Evolutionary conservation across 1,140 invertebrate genomes (phyloP).

Genomic region (Sinella curviseta): DNA sequence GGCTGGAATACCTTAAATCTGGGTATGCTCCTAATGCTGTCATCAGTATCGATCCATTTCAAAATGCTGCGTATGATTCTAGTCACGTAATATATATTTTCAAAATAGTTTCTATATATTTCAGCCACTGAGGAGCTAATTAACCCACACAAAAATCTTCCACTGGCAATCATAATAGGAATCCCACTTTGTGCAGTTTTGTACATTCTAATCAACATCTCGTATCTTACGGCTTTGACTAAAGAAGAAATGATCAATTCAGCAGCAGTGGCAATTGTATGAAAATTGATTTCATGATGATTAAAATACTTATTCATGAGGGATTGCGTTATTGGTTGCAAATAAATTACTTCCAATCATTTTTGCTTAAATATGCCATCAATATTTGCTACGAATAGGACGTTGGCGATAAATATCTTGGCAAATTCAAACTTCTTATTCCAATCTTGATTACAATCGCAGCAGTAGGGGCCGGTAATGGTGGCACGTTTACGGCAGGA

Average conservation of each 20-base stretch:
- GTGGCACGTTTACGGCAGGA: constrained; percentile 58
- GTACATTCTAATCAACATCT: constrained; percentile 88
- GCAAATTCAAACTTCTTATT: constrained; percentile 64
- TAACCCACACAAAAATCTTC: constrained; percentile 61
- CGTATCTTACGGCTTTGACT: constrained; percentile 85
- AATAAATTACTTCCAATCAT: too few relatives aligned
- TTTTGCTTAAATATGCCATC: too few relatives aligned
- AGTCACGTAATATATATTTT: neutral
- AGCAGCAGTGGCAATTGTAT: constrained; percentile 82
- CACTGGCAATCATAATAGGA: constrained; percentile 79
- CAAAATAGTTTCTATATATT: too few relatives aligned
- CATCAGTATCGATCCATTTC: constrained; percentile 12
- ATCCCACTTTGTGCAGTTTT: constrained; percentile 82
- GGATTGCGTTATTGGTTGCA: too few relatives aligned
- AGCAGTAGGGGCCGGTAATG: constrained; percentile 70
- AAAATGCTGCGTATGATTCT: neutral
- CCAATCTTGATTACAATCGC: constrained; percentile 72
- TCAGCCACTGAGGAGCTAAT: constrained; percentile 48
- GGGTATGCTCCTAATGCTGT: too few relatives aligned
- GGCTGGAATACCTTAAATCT: constrained; percentile 66
- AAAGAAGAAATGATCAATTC: constrained; percentile 75
- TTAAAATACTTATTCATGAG: too few relatives aligned
- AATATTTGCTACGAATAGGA: constrained; percentile 50
- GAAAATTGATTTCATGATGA: too few relatives aligned
- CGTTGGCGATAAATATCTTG: constrained; percentile 67